These are phyloP conservation scores for Phorcus lineatus DNA, from an alignment of 2,888 invertebrate genomes.

Conservation along the genomic window DNA sequence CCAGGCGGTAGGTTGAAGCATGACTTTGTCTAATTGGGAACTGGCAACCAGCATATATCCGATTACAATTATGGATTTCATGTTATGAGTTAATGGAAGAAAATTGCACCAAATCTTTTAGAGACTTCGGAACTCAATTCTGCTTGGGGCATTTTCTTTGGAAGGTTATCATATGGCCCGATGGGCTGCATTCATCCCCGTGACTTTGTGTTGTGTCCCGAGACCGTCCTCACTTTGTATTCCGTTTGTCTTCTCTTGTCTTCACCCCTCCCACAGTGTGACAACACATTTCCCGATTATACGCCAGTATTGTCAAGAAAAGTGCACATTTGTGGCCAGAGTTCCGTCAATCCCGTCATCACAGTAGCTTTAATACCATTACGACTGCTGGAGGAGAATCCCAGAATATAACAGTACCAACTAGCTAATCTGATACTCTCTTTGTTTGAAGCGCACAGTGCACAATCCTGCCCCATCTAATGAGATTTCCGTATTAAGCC, in stretches of 20 bases:
- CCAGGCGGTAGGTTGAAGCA: not conserved
- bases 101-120: not conserved
- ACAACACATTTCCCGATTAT: constrained; percentile 18
- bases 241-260: not conserved
- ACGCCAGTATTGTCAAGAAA: not conserved
- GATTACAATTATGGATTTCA: constrained; percentile 28
- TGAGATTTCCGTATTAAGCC: constrained; percentile 55
- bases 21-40: constrained; percentile 15
- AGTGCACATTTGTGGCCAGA: constrained; percentile 3
- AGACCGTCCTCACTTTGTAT: not conserved
- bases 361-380: constrained; percentile 23
- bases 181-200: not conserved
- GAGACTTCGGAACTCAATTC: not conserved
- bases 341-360: not conserved
- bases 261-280: not conserved
- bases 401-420: constrained; percentile 24
- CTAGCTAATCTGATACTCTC: constrained; percentile 42
- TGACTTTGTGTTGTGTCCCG: not conserved
- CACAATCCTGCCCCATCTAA: constrained; percentile 39
- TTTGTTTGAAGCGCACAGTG: constrained; percentile 42
- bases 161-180: not conserved
- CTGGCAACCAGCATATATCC: constrained; percentile 21
- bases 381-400: constrained; percentile 5
- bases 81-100: constrained; percentile 26
- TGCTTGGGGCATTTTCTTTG: not conserved